Percentiles rank a stretch among this genome's conserved stretches.
Evolutionary conservation across 2,888 invertebrate genomes (phyloP).

Genomic region (Nemurella pictetii): DNA sequence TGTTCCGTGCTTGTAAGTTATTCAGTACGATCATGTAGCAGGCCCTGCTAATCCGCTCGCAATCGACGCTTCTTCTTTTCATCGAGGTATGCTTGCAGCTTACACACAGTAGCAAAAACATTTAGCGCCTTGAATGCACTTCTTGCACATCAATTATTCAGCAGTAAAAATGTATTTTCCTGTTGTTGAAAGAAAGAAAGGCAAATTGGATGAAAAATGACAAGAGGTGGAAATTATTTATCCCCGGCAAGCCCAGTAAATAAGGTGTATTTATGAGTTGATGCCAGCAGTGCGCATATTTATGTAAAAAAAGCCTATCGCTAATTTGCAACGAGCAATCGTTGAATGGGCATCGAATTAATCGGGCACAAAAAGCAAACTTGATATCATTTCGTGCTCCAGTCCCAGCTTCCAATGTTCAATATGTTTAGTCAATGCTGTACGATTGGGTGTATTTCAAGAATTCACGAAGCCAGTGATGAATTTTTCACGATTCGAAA

Average conservation of each 20-base stretch:
- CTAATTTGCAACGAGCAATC: neutral
- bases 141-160: neutral
- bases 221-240: too few relatives aligned
- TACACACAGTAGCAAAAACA: neutral
- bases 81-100: neutral
- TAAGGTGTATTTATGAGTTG: too few relatives aligned
- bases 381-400: neutral
- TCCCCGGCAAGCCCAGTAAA: too few relatives aligned
- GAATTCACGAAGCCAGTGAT: constrained; percentile 24
- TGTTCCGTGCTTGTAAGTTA: constrained; percentile 16
- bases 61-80: constrained; percentile 14
- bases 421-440: constrained; percentile 20
- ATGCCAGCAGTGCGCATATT: too few relatives aligned
- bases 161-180: neutral
- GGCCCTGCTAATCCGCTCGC: constrained; percentile 1
- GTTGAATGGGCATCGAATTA: neutral
- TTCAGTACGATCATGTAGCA: constrained; percentile 4
- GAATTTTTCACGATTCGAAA: constrained; percentile 31
- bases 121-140: neutral
- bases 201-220: neutral
- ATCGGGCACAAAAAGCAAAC: neutral
- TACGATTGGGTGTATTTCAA: constrained; percentile 21
- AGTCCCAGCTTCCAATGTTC: neutral
- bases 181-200: neutral
- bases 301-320: too few relatives aligned